These are phyloP conservation scores for Ciconia stormi DNA, from an alignment of 2,113 vertebrate genomes.

Conservation along the genomic window DNA sequence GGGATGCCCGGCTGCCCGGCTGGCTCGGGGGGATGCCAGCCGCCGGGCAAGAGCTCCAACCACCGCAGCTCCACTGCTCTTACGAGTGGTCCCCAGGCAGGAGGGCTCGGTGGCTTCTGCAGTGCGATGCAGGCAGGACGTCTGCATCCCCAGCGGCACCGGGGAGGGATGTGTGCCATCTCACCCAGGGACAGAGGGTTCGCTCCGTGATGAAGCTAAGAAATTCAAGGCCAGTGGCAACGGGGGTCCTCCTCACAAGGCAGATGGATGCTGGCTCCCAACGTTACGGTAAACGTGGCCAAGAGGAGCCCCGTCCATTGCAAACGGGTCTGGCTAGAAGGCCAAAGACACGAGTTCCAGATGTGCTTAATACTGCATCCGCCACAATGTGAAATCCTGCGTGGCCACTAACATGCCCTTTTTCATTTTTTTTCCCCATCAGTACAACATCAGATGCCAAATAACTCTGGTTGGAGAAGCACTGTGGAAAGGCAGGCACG, in stretches of 20 bases:
- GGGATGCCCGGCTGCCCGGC: fast-evolving
- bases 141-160: fast-evolving
- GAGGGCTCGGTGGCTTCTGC: not conserved
- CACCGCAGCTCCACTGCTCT: not conserved
- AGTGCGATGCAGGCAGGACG: not conserved
- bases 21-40: not conserved
- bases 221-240: not conserved
- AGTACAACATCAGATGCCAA: not conserved
- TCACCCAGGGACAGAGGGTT: not conserved
- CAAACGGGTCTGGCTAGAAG: not conserved
- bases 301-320: not conserved
- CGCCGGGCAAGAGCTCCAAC: fast-evolving
- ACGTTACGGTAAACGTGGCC: fast-evolving
- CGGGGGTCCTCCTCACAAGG: not conserved
- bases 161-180: not conserved
- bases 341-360: not conserved
- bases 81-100: fast-evolving
- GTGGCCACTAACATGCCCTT: not conserved
- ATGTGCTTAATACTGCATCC: not conserved
- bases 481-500: not conserved
- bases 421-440: not conserved
- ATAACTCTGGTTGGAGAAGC: not conserved
- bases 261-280: not conserved
- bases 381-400: not conserved
- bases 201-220: not conserved